Conservation (phyloP, 2,888 invertebrate genomes). For the Aporophyla nigra region DNA sequence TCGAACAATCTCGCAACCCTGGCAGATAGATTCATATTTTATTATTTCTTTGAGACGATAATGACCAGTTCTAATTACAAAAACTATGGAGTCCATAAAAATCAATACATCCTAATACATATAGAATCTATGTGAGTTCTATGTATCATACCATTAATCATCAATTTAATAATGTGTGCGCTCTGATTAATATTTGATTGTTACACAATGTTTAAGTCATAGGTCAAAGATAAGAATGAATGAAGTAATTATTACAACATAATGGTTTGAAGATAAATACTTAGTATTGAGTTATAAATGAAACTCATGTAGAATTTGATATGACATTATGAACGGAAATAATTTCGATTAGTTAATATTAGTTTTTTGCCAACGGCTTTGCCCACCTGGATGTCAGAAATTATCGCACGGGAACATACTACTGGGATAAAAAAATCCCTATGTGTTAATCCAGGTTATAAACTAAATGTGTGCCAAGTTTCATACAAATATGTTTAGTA, state of each 20-base stretch:
- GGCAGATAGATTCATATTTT: too few species aligned
- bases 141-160: not conserved
- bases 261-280: not conserved
- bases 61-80: too few species aligned
- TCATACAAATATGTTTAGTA: too few species aligned
- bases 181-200: not conserved
- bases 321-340: not conserved
- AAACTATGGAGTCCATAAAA: not conserved
- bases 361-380: too few species aligned
- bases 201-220: conserved; percentile 24
- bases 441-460: too few species aligned
- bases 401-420: too few species aligned
- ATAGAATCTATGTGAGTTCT: not conserved
- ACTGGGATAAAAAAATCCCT: too few species aligned
- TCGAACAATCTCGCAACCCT: too few species aligned
- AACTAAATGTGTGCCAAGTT: too few species aligned
- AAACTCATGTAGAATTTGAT: not conserved
- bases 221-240: conserved; percentile 21
- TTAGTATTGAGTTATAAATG: not conserved
- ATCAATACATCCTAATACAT: not conserved
- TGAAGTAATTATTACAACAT: conserved; percentile 6
- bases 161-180: not conserved
- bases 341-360: not conserved
- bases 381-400: too few species aligned
- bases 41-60: too few species aligned